A percentile compares a stretch with the other conserved stretches of the same genome.
Conservation (phyloP, 2,888 invertebrate genomes). For the Litoditis marina region DNA sequence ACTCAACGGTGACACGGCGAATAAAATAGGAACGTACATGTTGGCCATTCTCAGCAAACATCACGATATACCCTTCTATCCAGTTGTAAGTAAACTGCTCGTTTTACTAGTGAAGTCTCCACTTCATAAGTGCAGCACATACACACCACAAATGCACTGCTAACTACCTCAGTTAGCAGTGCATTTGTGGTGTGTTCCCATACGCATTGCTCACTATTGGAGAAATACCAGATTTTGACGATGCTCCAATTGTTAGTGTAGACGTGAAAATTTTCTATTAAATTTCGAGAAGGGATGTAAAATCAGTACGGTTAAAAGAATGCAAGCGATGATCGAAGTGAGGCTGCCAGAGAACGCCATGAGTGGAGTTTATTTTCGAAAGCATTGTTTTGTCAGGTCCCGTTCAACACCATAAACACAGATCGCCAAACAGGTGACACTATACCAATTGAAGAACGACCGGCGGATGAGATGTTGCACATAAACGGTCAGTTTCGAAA, state of each 20-base stretch:
- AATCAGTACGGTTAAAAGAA: too few species aligned
- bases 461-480: slow-evolving; percentile 84
- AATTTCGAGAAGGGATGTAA: too few species aligned
- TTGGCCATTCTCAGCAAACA: slow-evolving; percentile 86
- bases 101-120: neutral
- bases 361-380: too few species aligned
- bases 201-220: too few species aligned
- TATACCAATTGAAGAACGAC: slow-evolving; percentile 89
- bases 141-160: neutral
- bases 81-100: slow-evolving; percentile 22
- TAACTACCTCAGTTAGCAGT: too few species aligned
- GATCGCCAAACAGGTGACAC: slow-evolving; percentile 76
- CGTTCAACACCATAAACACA: slow-evolving; percentile 88
- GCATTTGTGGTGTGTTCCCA: too few species aligned
- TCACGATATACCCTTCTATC: slow-evolving; percentile 67
- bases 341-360: too few species aligned
- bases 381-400: slow-evolving; percentile 69
- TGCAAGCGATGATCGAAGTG: neutral
- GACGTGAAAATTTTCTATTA: too few species aligned
- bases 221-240: too few species aligned
- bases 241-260: too few species aligned
- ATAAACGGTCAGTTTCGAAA: slow-evolving; percentile 70
- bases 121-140: too few species aligned
- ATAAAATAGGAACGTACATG: slow-evolving; percentile 73
- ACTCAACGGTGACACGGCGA: slow-evolving; percentile 94